Conservation (phyloP, 2,113 vertebrate species). For the Hassar affinis region DNA sequence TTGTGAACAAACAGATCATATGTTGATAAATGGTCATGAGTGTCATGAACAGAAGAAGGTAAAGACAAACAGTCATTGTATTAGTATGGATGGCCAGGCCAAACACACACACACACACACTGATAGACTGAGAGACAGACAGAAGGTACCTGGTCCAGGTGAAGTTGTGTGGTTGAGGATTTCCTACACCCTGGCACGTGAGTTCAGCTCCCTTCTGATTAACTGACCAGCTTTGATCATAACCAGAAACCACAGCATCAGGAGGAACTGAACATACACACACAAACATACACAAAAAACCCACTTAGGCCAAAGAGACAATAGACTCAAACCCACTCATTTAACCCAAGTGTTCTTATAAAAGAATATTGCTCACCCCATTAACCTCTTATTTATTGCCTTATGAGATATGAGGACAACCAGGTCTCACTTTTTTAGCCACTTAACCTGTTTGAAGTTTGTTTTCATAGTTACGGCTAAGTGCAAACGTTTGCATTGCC, state of each 20-base stretch:
- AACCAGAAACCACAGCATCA: conserved; percentile 71
- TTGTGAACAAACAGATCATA: background rate
- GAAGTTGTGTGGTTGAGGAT: conserved; percentile 73
- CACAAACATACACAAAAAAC: conserved; percentile 29
- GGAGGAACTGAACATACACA: conserved; percentile 78
- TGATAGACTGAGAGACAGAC: conserved; percentile 10
- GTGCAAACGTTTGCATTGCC: background rate
- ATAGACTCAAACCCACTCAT: background rate
- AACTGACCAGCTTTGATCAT: conserved; percentile 67
- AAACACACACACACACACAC: background rate
- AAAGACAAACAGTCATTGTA: background rate
- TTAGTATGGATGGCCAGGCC: background rate
- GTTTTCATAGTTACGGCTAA: background rate
- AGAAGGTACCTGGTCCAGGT: conserved; percentile 81
- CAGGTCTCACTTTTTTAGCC: background rate
- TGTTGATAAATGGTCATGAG: background rate
- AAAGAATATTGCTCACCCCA: background rate
- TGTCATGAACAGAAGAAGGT: background rate
- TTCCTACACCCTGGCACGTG: conserved; percentile 73
- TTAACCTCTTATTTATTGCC: background rate
- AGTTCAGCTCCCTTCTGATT: conserved; percentile 74
- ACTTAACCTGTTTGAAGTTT: background rate
- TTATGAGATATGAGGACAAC: background rate
- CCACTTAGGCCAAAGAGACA: background rate
- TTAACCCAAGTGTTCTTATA: background rate